A percentile compares a stretch with the other conserved stretches of the same genome.
Evolutionary conservation across 2,888 invertebrate genomes (phyloP).

Genomic region (Phalangium opilio): DNA sequence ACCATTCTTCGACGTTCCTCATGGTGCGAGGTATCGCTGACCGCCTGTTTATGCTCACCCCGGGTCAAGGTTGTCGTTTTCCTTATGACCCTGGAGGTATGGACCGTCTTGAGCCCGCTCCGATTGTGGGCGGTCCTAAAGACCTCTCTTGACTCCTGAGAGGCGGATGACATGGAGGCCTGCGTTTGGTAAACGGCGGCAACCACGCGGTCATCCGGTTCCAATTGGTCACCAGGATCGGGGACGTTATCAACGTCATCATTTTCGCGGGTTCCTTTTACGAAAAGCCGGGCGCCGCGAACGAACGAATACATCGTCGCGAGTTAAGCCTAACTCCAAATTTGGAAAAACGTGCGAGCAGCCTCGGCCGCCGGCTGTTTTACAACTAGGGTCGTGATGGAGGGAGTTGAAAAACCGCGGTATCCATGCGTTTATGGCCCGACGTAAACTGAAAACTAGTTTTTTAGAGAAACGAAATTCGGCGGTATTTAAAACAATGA

Average conservation of each 20-base stretch:
- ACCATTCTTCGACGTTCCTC: slow-evolving; percentile 2
- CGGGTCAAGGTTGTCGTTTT: slow-evolving; percentile 76
- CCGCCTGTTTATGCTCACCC: slow-evolving; percentile 49
- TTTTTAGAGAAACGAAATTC: too few relatives aligned
- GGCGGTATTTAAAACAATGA: too few relatives aligned
- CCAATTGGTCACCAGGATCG: slow-evolving; percentile 20
- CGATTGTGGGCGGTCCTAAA: slow-evolving; percentile 53
- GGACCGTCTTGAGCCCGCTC: slow-evolving; percentile 60
- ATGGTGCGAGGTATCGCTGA: slow-evolving; percentile 3
- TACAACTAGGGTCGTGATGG: too few relatives aligned
- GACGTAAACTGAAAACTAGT: too few relatives aligned
- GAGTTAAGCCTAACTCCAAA: too few relatives aligned
- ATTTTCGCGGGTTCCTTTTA: slow-evolving; percentile 53
- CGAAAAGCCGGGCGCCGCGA: slow-evolving; percentile 55
- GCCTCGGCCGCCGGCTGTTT: too few relatives aligned
- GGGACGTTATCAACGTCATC: slow-evolving; percentile 41
- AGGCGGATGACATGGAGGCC: slow-evolving; percentile 20
- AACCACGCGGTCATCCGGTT: slow-evolving; percentile 1
- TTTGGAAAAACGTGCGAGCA: too few relatives aligned
- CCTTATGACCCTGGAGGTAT: slow-evolving; percentile 64
- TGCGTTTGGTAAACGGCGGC: slow-evolving; percentile 5
- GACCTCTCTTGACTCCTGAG: slow-evolving; percentile 41
- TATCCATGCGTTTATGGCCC: too few relatives aligned
- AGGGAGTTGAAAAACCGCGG: too few relatives aligned
- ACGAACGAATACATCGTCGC: slow-evolving; percentile 59